These are phyloP conservation scores for Periophthalmodon schlosseri DNA, from an alignment of 2,113 vertebrate species.

Conservation along the genomic window DNA sequence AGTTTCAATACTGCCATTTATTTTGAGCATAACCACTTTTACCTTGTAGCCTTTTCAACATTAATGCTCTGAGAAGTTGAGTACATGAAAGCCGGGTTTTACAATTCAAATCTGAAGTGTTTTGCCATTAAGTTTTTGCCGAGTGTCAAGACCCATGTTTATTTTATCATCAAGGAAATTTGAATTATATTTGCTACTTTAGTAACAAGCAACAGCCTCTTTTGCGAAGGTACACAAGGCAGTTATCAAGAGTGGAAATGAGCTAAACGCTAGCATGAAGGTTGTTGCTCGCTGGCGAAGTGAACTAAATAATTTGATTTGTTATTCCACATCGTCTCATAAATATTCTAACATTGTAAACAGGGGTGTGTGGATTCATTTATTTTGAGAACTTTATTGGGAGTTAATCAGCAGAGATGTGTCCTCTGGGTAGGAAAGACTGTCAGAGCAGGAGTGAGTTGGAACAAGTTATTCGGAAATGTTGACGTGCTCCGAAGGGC, in stretches of 20 bases:
- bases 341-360: conserved; percentile 42
- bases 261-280: conserved; percentile 11
- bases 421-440: conserved; percentile 18
- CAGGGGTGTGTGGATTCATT: conserved; percentile 23
- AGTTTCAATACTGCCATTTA: background rate
- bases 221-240: conserved; percentile 14
- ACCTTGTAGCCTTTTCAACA: background rate
- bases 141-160: conserved; percentile 1
- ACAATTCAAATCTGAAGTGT: background rate
- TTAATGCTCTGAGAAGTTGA: background rate
- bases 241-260: conserved; percentile 14
- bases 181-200: conserved; percentile 17
- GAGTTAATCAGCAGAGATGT: conserved; percentile 32
- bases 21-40: background rate
- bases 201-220: conserved; percentile 8
- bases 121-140: conserved; percentile 1
- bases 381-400: conserved; percentile 26
- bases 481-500: background rate
- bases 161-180: conserved; percentile 5
- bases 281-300: conserved; percentile 8
- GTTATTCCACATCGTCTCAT: conserved; percentile 29
- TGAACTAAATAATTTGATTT: conserved; percentile 26
- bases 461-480: background rate
- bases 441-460: background rate
- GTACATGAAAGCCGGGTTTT: background rate